Evolutionary conservation across 2,113 vertebrate genomes (phyloP), one percentile per base, ranked within the genome.

Genomic region (Notothenia coriiceps): DNA sequence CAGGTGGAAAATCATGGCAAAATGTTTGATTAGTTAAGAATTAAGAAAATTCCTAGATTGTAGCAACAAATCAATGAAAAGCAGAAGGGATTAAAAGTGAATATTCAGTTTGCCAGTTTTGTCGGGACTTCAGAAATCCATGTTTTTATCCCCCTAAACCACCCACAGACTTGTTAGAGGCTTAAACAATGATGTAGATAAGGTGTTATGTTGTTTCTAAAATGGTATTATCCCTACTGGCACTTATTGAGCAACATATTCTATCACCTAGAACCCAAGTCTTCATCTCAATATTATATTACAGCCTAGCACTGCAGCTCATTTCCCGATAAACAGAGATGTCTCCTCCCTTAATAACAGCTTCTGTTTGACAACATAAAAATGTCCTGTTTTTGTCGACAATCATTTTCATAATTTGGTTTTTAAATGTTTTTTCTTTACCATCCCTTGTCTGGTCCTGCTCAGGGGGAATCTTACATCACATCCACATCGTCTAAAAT

Each of bases 11-110:
- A 86, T 78, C 60, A 70, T 82, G 71, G 74, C 77, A 80, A 87
- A 79, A 79, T 81, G 80, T 94, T 91, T 91, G 63, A 89, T 91
- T 84, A 89, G 70, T 86, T 84, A 70, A 70, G 47, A 85, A 77
- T 35, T 49, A 80, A 80, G 40, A 55, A 70, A 74, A 71, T 44
- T 59, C 56, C 13, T 79, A 75, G 29, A 75, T 65, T 79, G 67
- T 20, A 77, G 89, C 71, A 81, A 66, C 49, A 54, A 70, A 62
- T 66, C 52, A 67, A 83, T 68, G 77, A 82, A n/a, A 84, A 74
- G 80, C 74, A 70, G 66, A 68, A n/a, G 57, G 61, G 69, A 73
- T 66, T 4, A 59, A 69, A 64, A 56, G 40, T 11, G 75, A 51
- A 54, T 22, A 70, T 79, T 56, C 17, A 74, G 50, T 72, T 77